A percentile compares a stretch with the other conserved stretches of the same genome.
Evolutionary conservation across 2,113 vertebrate species (phyloP).

Genomic region (Pygoscelis antarcticus): DNA sequence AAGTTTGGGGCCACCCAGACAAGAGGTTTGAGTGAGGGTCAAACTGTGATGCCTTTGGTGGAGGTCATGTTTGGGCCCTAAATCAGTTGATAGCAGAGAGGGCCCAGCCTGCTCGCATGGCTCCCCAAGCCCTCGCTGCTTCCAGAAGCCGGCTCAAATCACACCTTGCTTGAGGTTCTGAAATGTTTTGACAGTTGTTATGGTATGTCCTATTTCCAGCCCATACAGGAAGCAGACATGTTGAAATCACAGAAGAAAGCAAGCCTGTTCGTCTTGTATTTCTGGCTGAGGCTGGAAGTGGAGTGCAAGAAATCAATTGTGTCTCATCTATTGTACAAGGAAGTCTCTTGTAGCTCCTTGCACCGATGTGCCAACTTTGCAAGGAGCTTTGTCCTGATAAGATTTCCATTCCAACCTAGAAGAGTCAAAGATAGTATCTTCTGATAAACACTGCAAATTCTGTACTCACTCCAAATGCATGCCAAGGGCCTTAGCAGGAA

Average conservation of each 20-base stretch:
- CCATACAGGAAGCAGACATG: neutral
- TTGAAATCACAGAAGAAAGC: constrained; percentile 50
- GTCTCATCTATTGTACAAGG: neutral
- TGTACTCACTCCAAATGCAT: neutral
- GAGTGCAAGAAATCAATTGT: constrained; percentile 41
- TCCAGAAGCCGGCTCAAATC: neutral
- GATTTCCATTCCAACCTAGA: neutral
- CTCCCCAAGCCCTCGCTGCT: neutral
- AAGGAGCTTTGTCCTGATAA: neutral
- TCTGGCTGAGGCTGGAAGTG: constrained; percentile 40
- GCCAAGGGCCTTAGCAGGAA: neutral
- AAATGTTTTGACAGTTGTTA: constrained; percentile 3
- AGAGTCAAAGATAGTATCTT: neutral
- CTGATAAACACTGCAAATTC: neutral
- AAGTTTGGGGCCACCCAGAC: neutral
- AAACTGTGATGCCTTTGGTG: neutral
- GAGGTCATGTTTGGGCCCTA: neutral
- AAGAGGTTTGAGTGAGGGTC: neutral
- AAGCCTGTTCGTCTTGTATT: constrained; percentile 55
- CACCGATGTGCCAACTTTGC: neutral
- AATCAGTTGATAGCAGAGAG: neutral
- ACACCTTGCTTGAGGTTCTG: constrained; percentile 10
- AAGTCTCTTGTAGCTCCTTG: neutral
- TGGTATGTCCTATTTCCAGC: constrained; percentile 39
- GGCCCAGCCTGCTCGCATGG: neutral